phyloP scores from a whole-genome alignment of 2,888 invertebrate species.

The Zele albiditarsus region DNA sequence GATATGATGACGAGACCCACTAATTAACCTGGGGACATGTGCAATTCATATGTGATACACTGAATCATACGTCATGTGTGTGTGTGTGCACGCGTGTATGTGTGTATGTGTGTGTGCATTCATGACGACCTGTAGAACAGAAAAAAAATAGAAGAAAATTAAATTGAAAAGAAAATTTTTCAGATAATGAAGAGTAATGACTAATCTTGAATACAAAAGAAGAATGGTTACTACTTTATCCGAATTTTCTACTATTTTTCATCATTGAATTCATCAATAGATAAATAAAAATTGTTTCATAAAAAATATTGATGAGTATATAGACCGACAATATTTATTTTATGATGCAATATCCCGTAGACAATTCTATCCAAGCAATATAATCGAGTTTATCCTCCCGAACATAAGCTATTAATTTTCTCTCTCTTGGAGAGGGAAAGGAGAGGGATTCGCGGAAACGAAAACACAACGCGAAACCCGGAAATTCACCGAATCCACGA shows the following conservation, averaged over 20 bases:
- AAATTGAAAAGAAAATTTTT: not conserved
- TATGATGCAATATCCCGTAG: slow-evolving; percentile 32
- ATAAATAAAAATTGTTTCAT: no score
- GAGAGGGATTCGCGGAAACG: slow-evolving; percentile 25
- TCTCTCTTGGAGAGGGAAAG: not conserved
- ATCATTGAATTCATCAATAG: no score
- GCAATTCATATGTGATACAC: slow-evolving; percentile 20
- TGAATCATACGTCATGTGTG: not conserved
- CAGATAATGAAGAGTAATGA: not conserved
- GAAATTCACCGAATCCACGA: slow-evolving; percentile 39
- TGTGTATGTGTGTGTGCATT: not conserved
- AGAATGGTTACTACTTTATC: no score
- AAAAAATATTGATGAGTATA: not conserved
- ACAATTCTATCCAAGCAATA: slow-evolving; percentile 31
- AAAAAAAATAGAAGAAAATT: not conserved
- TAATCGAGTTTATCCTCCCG: slow-evolving; percentile 33
- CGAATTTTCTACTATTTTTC: no score
- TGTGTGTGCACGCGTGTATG: no score
- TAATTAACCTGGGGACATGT: not conserved
- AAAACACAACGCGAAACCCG: slow-evolving; percentile 40
- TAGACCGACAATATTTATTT: not conserved
- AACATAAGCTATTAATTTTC: slow-evolving; percentile 38
- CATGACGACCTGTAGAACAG: not conserved
- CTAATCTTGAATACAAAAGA: not conserved
- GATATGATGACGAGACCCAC: slow-evolving; percentile 25